A percentile compares a stretch with the other conserved stretches of the same genome.
Conservation (phyloP, 2,888 invertebrate species). For the Linnaemya tessellans region DNA sequence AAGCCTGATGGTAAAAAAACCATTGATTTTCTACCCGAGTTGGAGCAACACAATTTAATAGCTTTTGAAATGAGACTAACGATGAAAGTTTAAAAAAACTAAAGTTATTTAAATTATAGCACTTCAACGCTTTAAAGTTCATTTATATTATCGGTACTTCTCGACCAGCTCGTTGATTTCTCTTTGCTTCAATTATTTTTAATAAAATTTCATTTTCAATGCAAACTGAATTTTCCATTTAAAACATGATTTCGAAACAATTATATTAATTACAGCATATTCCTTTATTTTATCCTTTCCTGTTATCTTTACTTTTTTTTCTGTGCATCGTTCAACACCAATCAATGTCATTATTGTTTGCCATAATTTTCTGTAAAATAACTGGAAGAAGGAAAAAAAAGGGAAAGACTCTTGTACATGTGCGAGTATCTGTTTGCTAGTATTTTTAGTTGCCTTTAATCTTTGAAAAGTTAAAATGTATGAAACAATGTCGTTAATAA, state of each 20-base stretch:
- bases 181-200: background rate
- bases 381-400: background rate
- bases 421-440: background rate
- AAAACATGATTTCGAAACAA: constrained; percentile 63
- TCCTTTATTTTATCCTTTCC: constrained; percentile 49
- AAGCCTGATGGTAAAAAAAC: background rate
- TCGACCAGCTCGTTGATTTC: background rate
- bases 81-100: background rate
- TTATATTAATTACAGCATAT: constrained; percentile 64
- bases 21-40: too few species aligned
- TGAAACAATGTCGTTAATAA: background rate
- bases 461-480: background rate
- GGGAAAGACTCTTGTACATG: background rate
- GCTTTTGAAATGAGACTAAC: background rate
- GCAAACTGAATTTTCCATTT: constrained; percentile 32
- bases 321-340: constrained; percentile 50
- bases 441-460: background rate
- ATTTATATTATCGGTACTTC: background rate
- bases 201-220: background rate
- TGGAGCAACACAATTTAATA: background rate
- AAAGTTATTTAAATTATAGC: background rate
- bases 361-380: constrained; percentile 48
- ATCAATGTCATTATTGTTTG: constrained; percentile 71
- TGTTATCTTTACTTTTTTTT: constrained; percentile 44
- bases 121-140: background rate